Percentiles rank a stretch among this genome's conserved stretches.
Evolutionary conservation across 2,113 vertebrate species (phyloP).

Genomic region (Lontra canadensis): DNA sequence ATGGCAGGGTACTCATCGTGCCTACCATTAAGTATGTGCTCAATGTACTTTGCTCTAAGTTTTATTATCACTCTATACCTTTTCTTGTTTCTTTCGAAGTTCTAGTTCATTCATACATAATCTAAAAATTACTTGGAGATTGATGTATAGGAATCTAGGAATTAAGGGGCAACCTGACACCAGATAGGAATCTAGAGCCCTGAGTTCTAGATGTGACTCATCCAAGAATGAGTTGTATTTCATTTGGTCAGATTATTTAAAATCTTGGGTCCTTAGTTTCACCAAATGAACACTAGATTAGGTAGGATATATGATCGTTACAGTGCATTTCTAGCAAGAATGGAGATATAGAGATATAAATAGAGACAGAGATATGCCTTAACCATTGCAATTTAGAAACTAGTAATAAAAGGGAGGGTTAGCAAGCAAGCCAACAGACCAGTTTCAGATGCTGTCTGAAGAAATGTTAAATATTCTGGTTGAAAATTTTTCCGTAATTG

Average conservation of each 20-base stretch:
- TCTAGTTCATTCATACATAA: constrained; percentile 35
- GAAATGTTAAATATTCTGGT: neutral
- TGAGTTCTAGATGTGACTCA: neutral
- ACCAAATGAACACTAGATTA: neutral
- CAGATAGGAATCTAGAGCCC: neutral
- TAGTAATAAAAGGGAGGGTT: neutral
- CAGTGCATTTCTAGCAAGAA: neutral
- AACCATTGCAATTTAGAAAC: neutral
- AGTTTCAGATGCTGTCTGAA: neutral
- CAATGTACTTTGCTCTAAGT: constrained; percentile 26
- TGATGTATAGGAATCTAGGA: neutral
- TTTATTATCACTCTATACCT: constrained; percentile 56
- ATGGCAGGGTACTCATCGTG: neutral
- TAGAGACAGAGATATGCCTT: neutral
- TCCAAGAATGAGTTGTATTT: neutral
- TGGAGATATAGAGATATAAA: neutral
- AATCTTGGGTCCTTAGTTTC: neutral
- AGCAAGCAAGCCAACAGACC: neutral
- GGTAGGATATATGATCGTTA: neutral
- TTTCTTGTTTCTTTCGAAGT: constrained; percentile 44
- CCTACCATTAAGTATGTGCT: neutral
- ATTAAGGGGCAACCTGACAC: neutral
- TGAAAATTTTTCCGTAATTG: neutral
- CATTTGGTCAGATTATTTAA: neutral
- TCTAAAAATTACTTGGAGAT: constrained; percentile 42